A percentile compares a stretch with the other conserved stretches of the same genome.
Evolutionary conservation across 2,113 vertebrate genomes (phyloP).

Genomic region (Condylura cristata): DNA sequence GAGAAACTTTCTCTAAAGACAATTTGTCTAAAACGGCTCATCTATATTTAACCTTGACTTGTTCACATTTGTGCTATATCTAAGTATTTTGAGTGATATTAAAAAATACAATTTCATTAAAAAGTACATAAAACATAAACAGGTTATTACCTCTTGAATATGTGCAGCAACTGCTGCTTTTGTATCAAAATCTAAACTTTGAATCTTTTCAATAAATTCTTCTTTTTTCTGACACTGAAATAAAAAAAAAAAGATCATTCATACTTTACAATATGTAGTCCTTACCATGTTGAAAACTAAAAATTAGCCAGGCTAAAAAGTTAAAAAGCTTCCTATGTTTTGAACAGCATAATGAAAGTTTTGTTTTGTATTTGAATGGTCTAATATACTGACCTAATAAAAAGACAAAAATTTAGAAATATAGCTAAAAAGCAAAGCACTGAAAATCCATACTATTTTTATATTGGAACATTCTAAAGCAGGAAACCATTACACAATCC

Average conservation of each 20-base stretch:
- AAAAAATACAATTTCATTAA: not conserved
- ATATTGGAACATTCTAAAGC: conserved; percentile 65
- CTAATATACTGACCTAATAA: conserved; percentile 57
- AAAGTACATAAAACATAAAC: not conserved
- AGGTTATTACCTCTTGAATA: conserved; percentile 95
- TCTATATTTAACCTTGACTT: conserved; percentile 39
- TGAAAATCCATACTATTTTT: conserved; percentile 65
- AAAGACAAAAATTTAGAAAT: conserved; percentile 53
- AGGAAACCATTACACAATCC: conserved; percentile 66
- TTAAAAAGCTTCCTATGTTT: conserved; percentile 38
- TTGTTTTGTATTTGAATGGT: conserved; percentile 48
- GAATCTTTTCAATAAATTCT: conserved; percentile 98
- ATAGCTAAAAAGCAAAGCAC: conserved; percentile 35
- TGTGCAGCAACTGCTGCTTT: conserved; percentile 97
- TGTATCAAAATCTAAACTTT: conserved; percentile 96
- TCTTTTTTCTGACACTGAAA: conserved; percentile 98
- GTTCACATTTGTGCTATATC: conserved; percentile 1
- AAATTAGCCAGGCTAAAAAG: conserved; percentile 10
- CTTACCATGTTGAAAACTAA: conserved; percentile 57
- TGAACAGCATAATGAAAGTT: conserved; percentile 33
- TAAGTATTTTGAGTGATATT: conserved; percentile 25
- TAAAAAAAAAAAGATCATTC: conserved; percentile 58
- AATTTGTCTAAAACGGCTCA: not conserved
- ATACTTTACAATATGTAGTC: conserved; percentile 11
- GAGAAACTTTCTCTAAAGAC: conserved; percentile 20